These are phyloP conservation scores for Muntiacus reevesi DNA, from an alignment of 2,113 vertebrate species.

Conservation along the genomic window DNA sequence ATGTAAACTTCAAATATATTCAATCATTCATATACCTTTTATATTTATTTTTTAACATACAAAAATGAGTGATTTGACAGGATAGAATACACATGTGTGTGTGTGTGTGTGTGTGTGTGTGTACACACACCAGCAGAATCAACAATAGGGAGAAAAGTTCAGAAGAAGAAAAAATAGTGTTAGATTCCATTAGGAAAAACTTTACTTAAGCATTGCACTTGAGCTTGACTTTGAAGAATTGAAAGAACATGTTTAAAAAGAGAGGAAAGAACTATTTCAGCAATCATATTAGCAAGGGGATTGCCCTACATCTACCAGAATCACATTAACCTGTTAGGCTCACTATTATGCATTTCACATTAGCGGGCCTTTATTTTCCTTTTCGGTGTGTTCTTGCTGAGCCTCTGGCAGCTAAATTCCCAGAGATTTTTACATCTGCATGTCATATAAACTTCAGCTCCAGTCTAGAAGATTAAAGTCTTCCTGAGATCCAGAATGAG, in stretches of 20 bases:
- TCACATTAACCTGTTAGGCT: neutral
- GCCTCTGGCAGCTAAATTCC: neutral
- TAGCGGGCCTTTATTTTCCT: neutral
- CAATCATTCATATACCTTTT: neutral
- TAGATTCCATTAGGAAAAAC: neutral
- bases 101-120: neutral
- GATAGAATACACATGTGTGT: neutral
- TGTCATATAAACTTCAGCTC: constrained; percentile 32
- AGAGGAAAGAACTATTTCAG: neutral
- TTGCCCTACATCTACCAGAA: neutral
- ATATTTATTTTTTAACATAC: neutral
- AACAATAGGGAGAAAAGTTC: neutral
- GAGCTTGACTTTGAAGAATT: neutral
- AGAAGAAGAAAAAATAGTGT: neutral
- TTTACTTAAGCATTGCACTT: neutral
- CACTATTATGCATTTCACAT: neutral
- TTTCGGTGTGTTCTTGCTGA: neutral
- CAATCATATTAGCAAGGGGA: neutral
- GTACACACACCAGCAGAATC: neutral
- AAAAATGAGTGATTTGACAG: neutral
- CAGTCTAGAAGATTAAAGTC: neutral
- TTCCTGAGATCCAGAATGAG: neutral
- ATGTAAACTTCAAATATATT: neutral
- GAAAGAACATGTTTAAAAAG: neutral
- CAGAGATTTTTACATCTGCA: constrained; percentile 17